Evolutionary conservation across 2,113 vertebrate genomes (phyloP).

Genomic region (Hippocampus barbouri): DNA sequence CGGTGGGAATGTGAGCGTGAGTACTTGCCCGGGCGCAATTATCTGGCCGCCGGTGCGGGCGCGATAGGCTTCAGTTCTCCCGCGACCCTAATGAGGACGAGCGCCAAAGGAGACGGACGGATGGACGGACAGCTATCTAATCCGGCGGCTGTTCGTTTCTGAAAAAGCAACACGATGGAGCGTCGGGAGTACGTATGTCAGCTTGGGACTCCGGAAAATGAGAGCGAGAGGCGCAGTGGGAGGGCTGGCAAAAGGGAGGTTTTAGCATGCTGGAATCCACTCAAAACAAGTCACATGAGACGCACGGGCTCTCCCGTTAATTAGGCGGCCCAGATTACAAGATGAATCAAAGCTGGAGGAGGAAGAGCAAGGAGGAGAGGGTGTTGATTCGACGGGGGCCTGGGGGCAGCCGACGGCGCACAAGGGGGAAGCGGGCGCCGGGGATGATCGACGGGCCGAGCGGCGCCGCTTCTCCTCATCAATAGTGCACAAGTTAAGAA

Average conservation of each 20-base stretch:
- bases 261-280: conserved; percentile 58
- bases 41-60: neutral
- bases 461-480: conserved; percentile 53
- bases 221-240: neutral
- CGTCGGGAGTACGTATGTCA: conserved; percentile 38
- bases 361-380: conserved; percentile 32
- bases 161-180: conserved; percentile 38
- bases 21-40: neutral
- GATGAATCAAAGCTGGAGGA: conserved; percentile 68
- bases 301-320: conserved; percentile 62
- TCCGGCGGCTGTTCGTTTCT: conserved; percentile 30
- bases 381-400: conserved; percentile 62
- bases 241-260: conserved; percentile 23
- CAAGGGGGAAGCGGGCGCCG: conserved; percentile 33
- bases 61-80: neutral
- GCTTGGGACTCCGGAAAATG: conserved; percentile 17
- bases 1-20: neutral
- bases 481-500: conserved; percentile 43
- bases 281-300: conserved; percentile 68
- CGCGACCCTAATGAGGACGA: neutral
- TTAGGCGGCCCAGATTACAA: conserved; percentile 70
- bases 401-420: conserved; percentile 58
- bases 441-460: conserved; percentile 59
- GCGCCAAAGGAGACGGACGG: neutral
- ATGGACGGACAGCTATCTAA: neutral